These are phyloP conservation scores for Villa cingulata DNA, from an alignment of 2,888 invertebrate genomes.

Conservation along the genomic window DNA sequence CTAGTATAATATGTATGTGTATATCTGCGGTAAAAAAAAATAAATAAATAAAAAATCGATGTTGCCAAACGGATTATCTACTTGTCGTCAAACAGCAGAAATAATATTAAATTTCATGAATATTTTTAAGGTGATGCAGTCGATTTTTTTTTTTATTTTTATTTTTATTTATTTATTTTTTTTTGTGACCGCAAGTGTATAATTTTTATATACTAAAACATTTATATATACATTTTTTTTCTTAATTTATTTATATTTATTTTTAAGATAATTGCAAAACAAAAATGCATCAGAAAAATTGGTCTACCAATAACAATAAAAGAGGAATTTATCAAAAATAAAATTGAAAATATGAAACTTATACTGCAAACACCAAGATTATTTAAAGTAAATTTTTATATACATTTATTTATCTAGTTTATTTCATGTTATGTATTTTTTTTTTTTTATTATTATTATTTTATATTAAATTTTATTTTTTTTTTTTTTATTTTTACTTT, in stretches of 20 bases:
- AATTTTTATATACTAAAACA: no score
- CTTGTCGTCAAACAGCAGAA: no score
- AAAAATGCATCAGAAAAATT: conserved; percentile 76
- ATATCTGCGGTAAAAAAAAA: no score
- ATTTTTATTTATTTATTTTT: no score
- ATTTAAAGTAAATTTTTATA: conserved; percentile 52
- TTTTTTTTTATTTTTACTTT: neutral
- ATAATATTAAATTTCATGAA: no score
- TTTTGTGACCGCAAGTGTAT: no score
- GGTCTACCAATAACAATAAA: conserved; percentile 78
- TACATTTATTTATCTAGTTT: neutral
- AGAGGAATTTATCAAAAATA: conserved; percentile 78
- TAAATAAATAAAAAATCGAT: no score
- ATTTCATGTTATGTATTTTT: neutral
- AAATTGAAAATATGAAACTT: conserved; percentile 72
- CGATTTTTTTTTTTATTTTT: neutral
- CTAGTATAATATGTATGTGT: no score
- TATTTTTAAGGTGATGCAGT: no score
- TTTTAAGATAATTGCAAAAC: conserved; percentile 64
- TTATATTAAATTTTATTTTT: neutral
- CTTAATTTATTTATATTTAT: neutral
- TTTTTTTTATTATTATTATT: no score
- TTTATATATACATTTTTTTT: no score
- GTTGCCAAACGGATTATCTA: no score
- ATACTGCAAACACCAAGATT: conserved; percentile 85